Conservation (phyloP, 2,113 vertebrate genomes). For the Petrocephalus microphthalmus region DNA sequence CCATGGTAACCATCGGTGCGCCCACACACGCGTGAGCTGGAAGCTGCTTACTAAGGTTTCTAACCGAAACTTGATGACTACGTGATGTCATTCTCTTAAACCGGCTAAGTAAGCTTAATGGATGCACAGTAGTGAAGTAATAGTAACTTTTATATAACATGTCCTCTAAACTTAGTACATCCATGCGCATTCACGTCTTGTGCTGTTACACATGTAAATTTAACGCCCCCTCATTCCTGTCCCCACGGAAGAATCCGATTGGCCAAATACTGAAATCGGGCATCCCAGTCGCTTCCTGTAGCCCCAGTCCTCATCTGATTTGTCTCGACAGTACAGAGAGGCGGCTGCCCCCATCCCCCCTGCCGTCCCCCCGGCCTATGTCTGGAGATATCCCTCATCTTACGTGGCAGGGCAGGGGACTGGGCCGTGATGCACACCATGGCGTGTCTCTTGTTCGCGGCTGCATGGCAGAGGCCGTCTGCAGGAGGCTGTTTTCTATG, state of each 20-base stretch:
- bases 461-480: constrained; percentile 41
- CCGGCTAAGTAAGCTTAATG: neutral
- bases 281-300: constrained; percentile 4
- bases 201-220: neutral
- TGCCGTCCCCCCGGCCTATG: neutral
- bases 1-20: neutral
- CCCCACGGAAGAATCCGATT: neutral
- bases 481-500: constrained; percentile 49
- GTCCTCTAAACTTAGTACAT: neutral
- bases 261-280: neutral
- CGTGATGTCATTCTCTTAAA: neutral
- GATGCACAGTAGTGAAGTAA: neutral
- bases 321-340: neutral
- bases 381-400: neutral
- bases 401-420: neutral
- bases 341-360: neutral
- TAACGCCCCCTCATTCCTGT: neutral
- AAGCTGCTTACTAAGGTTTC: neutral
- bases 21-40: neutral
- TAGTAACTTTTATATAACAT: neutral
- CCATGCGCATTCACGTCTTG: neutral
- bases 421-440: neutral
- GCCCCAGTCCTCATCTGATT: neutral
- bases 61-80: neutral
- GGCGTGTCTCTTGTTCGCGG: constrained; percentile 42